Conservation (phyloP, 2,888 invertebrate species). For the Zele albiditarsus region DNA sequence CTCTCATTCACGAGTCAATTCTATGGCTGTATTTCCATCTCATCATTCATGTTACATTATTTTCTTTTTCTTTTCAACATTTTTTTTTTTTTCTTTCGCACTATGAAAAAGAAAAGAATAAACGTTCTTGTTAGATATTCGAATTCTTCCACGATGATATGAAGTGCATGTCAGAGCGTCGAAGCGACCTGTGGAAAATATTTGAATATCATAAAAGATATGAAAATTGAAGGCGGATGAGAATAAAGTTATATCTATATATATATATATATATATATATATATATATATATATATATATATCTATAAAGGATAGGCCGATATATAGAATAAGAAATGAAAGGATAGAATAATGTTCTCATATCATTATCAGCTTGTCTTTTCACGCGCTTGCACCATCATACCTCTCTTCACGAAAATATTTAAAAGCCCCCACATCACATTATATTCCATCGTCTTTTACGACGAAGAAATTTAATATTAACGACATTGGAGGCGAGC, state of each 20-base stretch:
- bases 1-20: no score
- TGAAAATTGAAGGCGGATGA: background rate
- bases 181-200: background rate
- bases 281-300: background rate
- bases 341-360: conserved; percentile 1
- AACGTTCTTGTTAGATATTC: background rate
- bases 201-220: conserved; percentile 9
- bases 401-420: background rate
- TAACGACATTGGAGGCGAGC: conserved; percentile 36
- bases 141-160: background rate
- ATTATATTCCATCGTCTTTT: conserved; percentile 31
- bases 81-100: background rate
- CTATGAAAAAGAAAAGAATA: background rate
- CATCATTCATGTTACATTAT: background rate
- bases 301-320: background rate
- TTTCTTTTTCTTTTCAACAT: background rate
- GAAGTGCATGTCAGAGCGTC: background rate
- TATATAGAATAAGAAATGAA: background rate
- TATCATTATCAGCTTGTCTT: conserved; percentile 22
- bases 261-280: background rate
- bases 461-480: conserved; percentile 45
- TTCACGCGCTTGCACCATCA: conserved; percentile 9
- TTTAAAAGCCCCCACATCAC: conserved; percentile 19
- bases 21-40: background rate
- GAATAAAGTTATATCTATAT: background rate